phyloP scores from a whole-genome alignment of 2,797 vertebrate species.

The Pygocentrus nattereri region DNA sequence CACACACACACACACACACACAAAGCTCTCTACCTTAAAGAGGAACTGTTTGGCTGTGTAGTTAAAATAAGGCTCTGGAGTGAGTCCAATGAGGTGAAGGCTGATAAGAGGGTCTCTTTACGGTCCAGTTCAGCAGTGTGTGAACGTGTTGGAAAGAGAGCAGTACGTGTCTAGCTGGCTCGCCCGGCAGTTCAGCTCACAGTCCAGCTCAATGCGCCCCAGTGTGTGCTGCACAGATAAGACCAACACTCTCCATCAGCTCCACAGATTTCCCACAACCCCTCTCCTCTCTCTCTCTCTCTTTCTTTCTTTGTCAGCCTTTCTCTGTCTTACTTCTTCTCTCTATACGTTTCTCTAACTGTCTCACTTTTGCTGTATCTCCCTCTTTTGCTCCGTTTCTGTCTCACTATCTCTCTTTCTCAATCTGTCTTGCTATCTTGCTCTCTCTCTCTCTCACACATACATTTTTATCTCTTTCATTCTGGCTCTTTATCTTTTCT shows the following conservation, averaged over 20 bases:
- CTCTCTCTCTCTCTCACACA: neutral
- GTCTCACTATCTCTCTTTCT: neutral
- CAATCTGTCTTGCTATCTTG: neutral
- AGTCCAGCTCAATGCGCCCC: constrained; percentile 26
- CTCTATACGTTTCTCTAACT: neutral
- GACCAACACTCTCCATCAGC: constrained; percentile 38
- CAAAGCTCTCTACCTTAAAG: neutral
- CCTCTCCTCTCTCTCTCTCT: neutral
- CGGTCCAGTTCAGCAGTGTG: neutral
- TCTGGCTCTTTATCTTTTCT: neutral
- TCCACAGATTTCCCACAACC: constrained; percentile 34
- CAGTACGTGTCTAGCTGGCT: neutral
- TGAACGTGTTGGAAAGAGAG: neutral
- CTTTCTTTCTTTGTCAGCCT: neutral
- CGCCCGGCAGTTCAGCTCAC: constrained; percentile 11
- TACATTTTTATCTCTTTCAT: constrained; percentile 9
- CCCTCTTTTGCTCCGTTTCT: neutral
- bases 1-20: constrained; percentile 13
- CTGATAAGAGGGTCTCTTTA: neutral
- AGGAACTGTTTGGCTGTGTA: neutral
- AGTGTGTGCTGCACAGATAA: constrained; percentile 49
- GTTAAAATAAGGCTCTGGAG: constrained; percentile 20
- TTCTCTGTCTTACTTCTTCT: neutral
- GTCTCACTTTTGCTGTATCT: neutral
- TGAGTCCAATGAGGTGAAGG: constrained; percentile 15